Base-by-base conservation (phyloP, 2,888 invertebrate species). In the Platypus cylindrus region DNA sequence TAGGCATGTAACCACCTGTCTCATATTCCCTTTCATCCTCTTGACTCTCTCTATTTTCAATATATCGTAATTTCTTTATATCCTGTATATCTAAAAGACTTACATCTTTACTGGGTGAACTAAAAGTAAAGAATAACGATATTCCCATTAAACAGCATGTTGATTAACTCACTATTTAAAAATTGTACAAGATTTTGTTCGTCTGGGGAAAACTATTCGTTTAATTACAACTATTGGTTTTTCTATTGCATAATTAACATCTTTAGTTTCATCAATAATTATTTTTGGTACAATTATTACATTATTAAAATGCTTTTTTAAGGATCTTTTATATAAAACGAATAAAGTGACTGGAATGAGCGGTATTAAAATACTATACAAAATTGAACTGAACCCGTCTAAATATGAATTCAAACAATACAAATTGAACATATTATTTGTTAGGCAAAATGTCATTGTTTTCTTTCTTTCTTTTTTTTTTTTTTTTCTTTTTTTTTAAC, bases 1-100 rank as follows among this genome's bases (percentile, higher is more conserved):
- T 75, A 14, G 81, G 80, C 64, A 82, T 81, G 56, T 83, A 83
- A 34, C 82, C 82, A 33, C 78, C 80, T 53, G 71, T 71, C 50
- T 74, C 71, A 56, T 83, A 83, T 54, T 83, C 82, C 37, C 68
- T 66, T 17, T 76, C 73, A 60, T 79, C 79, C 58, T 84, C 83
- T 56, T 82, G 80, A 51, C 79, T 78, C 51, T 77, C 76, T 52
- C 76, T 48, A 32, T 47, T 52, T 39, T 52, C 51, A 27, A 52
- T 49, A 32, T 45, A 48, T 17, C 47, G 44, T 38, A 55, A 51
- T 42, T 50, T 50, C 41, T 51, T 48, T 36, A 55, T 49, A 37
- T 54, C 53, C 18, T 48, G 49, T 43, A 49, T 41, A 36, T 54
- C 47, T 45, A 53, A 41, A 29, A 48, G 46, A 40, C 50, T 52